Base-by-base conservation (phyloP, 2,888 invertebrate genomes). In the Eristalinus sepulchralis region DNA sequence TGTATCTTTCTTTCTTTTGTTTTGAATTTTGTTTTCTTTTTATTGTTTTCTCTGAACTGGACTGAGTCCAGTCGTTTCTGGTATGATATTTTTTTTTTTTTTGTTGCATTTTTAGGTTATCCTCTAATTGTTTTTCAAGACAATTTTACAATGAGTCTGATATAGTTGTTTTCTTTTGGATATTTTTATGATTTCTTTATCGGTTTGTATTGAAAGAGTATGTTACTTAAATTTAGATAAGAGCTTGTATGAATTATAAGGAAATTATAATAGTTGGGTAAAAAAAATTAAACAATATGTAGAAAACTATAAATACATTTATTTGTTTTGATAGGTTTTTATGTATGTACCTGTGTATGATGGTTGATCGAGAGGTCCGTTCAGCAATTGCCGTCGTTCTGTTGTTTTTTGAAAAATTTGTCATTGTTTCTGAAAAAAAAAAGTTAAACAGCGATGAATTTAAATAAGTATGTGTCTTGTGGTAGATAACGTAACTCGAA, bases 301-400 rank as follows among this genome's bases (percentile, higher is more conserved):
- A 75, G 55, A 77, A 87, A 88, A 80, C 78, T 80, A 78, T 73
- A 67, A 82, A 85, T 85, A 73, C 80, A 83, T 82, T 34, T 70
- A 77, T 60, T 83, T 79, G 72, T 84, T 88, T 47, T 80, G 70
- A 68, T 81, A 73, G 70, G 72, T 75, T 72, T 55, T 79, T 47
- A 63, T 75, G 83, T 78, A 86, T 86, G 86, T 86, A 86, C 86
- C 86, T 86, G 86, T 86, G 73, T 83, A 34, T 83, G 78, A 70
- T 83, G 75, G 66, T 71, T 73, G 78, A 73, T 78, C 24, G 73
- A 47, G 47, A 77, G 84, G 80, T 71, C 77, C 79, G 34, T 22
- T 31, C 81, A 73, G 71, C 72, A 55, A 22, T 66, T n/a, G 55
- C 63, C 53, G 73, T 53, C 47, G 27, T 59, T 72, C 33, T 22